Conservation (phyloP, 2,797 vertebrate species). For the Pteropus rufus region DNA sequence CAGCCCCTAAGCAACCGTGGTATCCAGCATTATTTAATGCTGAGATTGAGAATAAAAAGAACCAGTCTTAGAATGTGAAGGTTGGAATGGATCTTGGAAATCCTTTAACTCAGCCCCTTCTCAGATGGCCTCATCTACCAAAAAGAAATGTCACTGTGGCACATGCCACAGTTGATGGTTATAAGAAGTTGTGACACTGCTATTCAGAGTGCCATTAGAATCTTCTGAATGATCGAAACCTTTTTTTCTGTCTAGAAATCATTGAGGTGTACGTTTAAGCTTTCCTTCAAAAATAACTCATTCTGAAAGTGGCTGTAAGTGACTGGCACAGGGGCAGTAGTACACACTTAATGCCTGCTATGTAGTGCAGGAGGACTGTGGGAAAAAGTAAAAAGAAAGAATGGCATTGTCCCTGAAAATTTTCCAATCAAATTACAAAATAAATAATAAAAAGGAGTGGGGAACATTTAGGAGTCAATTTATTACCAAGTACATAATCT, state of each 20-base stretch:
- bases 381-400: neutral
- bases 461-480: neutral
- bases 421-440: neutral
- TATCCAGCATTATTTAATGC: neutral
- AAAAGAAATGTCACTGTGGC: neutral
- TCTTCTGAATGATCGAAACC: neutral
- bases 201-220: neutral
- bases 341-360: neutral
- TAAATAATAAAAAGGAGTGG: neutral
- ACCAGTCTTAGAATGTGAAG: constrained; percentile 30
- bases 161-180: neutral
- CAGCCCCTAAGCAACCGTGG: neutral
- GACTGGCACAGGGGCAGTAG: neutral
- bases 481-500: neutral
- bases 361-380: neutral
- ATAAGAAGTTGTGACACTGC: neutral
- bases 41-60: constrained; percentile 2
- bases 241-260: neutral
- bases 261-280: neutral
- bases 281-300: neutral
- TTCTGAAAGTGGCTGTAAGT: neutral
- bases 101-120: neutral
- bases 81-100: constrained; percentile 5
- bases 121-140: neutral
- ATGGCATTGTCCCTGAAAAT: neutral